Base-by-base conservation (phyloP, 2,888 invertebrate genomes). In the Melikaiella ostensackeni region DNA sequence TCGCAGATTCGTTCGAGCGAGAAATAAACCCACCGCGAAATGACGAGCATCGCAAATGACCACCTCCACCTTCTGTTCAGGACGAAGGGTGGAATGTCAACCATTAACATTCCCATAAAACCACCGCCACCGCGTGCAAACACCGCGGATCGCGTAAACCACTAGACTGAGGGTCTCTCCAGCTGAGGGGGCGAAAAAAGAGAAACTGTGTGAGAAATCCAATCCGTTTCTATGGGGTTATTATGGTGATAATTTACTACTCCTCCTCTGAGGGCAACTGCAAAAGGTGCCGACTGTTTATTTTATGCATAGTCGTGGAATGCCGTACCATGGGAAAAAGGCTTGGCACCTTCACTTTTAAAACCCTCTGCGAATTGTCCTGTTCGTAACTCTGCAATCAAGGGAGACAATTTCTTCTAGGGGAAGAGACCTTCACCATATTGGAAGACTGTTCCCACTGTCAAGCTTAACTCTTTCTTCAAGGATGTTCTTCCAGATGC, bases 41-140 rank as follows among this genome's bases (percentile, higher is more conserved):
- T 84, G 83, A 87, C 84, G 84, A 83, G 80, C 80, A 76, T 83
- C 38, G 75, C 75, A 21, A 77, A 76, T 61, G 57, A 75, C 38
- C 79, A 63, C 66, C 75, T 74, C 73, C 57, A 66, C 64, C 63
- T 57, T 50, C 38, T 50, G 77, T 38, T 46, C 24, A 38, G 59
- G 35, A 63, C 38, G 63, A 61, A 76, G 88, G 88, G 87, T 88
- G 89, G 88, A 89, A 89, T 89, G 89, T 88, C 89, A 88, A 82
- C 87, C 87, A 89, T 89, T 90, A 89, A 88, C 88, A 88, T 89
- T 90, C 88, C 86, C 88, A 87, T 87, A 87, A 89, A 88, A 90
- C 88, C 87, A 83, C 88, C 82, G 80, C 78, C 57, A 84, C 87
- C 83, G 86, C 88, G 87, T 87, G 88, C 88, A 89, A 89, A 89